Base-by-base conservation (phyloP, 2,113 vertebrate genomes). In the Collichthys lucidus region DNA sequence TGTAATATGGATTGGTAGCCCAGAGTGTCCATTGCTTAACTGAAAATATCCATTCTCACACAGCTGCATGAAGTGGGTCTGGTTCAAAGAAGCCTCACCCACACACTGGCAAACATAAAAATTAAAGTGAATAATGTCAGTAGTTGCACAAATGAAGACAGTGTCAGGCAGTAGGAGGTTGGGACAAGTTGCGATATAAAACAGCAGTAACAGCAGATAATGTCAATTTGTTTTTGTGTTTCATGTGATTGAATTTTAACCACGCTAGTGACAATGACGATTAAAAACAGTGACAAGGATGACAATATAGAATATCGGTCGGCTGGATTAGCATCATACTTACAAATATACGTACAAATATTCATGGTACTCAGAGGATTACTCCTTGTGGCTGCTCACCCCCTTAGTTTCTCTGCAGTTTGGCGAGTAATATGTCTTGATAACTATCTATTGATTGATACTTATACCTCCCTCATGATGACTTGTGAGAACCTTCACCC, bases 1-100 rank as follows among this genome's bases (percentile, higher is more conserved):
- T 79, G 87, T 74, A 86, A 74, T 67, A 75, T 62, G 60, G 75
- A 83, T 76, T 77, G 61, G 57, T 75, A 64, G 77, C 77, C 59
- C 29, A 42, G 9, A 63, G 50, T 52, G 63, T 59, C 50, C 46
- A 20, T 55, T 59, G 91, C 75, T 62, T 44, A 73, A 83, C 78
- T 85, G 29, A 67, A 89, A 74, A 71, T 49, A 68, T 72, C 62
- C 55, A 72, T 46, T 72, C 17, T 83, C 47, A 60, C 22, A 2
- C 17, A 24, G 22, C 17, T 50, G 11, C 42, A 53, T 50, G 29
- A 67, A 65, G 72, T 52, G 40, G 49, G n/a, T 29, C 46, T 26
- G 76, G 15, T 46, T 72, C 53, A 66, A 49, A 31, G 24, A 66
- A 24, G 49, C 42, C 71, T 46, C 46, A 24, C 24, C 53, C 19